Percentiles rank a stretch among this genome's conserved stretches.
These are phyloP conservation scores for Bombylius major DNA, from an alignment of 2,888 invertebrate species.

Conservation along the genomic window DNA sequence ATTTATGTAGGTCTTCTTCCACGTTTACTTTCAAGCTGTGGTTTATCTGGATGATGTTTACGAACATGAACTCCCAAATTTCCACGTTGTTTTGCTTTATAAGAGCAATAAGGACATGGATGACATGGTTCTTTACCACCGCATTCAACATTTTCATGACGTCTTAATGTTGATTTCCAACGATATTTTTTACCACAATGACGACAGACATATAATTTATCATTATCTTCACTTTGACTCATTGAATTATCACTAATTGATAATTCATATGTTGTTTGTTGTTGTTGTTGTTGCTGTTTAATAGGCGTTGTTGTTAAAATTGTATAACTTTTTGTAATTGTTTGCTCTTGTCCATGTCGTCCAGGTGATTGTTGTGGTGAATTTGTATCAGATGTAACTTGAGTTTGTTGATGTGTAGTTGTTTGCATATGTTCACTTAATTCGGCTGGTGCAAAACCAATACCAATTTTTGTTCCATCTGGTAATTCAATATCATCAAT, in stretches of 20 bases:
- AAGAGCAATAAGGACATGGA: slow-evolving; percentile 66
- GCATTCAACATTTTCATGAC: slow-evolving; percentile 74
- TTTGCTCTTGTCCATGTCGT: slow-evolving; percentile 21
- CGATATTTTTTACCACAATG: slow-evolving; percentile 77
- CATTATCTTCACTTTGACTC: slow-evolving; percentile 37
- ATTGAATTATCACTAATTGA: slow-evolving; percentile 32
- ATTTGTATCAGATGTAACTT: slow-evolving; percentile 10
- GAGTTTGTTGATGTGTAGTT: slow-evolving; percentile 22
- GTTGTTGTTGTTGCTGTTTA: slow-evolving; percentile 17
- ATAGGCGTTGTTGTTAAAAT: slow-evolving; percentile 34
- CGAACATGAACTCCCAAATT: slow-evolving; percentile 71
- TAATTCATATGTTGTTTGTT: slow-evolving; percentile 26
- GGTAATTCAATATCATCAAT: slow-evolving; percentile 38
- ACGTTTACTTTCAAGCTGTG: slow-evolving; percentile 35
- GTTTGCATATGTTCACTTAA: slow-evolving; percentile 32
- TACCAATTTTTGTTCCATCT: slow-evolving; percentile 37
- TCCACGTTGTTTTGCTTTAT: slow-evolving; percentile 68
- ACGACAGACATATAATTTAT: slow-evolving; percentile 57
- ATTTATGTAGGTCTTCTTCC: slow-evolving; percentile 16
- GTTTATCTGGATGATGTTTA: slow-evolving; percentile 52
- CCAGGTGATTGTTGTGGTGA: slow-evolving; percentile 11
- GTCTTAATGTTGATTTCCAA: slow-evolving; percentile 72
- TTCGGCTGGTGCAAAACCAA: slow-evolving; percentile 34
- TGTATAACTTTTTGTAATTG: slow-evolving; percentile 34
- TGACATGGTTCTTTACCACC: slow-evolving; percentile 72